These are phyloP conservation scores for Cassiopea xamachana DNA, from an alignment of 30 jellyfish, hydroid and myxozoan species.

Conservation along the genomic window DNA sequence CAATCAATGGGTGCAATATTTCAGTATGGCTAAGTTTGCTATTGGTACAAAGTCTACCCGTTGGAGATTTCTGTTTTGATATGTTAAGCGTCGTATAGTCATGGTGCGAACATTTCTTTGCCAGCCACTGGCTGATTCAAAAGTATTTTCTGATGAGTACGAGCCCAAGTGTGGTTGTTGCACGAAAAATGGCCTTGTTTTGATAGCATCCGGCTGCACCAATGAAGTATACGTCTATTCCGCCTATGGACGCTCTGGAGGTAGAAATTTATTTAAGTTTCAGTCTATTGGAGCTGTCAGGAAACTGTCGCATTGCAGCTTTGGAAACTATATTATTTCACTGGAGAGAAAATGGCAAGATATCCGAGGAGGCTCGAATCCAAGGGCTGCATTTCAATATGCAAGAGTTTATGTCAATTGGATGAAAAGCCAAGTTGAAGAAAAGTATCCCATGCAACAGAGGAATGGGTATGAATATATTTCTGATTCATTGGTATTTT, in stretches of 20 bases:
- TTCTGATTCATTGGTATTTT: neutral
- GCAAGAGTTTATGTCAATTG: slow-evolving; percentile 79
- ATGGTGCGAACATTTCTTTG: slow-evolving; percentile 97
- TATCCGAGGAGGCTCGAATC: slow-evolving; percentile 30
- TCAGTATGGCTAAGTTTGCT: neutral
- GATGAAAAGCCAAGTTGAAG: slow-evolving; percentile 35
- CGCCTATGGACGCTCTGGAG: slow-evolving; percentile 53
- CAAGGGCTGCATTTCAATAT: slow-evolving; percentile 32
- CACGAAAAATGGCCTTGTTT: slow-evolving; percentile 68
- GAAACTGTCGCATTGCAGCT: slow-evolving; percentile 60
- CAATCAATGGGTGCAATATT: neutral
- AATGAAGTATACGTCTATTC: slow-evolving; percentile 53
- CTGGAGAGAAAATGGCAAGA: slow-evolving; percentile 79
- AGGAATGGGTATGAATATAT: slow-evolving; percentile 41
- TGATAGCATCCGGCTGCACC: slow-evolving; percentile 67
- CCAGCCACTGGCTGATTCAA: slow-evolving; percentile 86
- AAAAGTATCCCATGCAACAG: slow-evolving; percentile 8
- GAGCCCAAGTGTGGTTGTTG: slow-evolving; percentile 86
- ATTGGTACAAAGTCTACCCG: neutral
- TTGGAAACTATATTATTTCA: slow-evolving; percentile 60
- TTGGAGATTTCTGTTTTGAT: neutral
- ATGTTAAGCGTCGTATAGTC: neutral
- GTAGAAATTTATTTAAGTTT: slow-evolving; percentile 55
- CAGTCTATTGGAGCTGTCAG: slow-evolving; percentile 66
- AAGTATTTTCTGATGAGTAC: slow-evolving; percentile 84